phyloP scores from a whole-genome alignment of 2,113 vertebrate species.

The Lasiurus borealis region DNA sequence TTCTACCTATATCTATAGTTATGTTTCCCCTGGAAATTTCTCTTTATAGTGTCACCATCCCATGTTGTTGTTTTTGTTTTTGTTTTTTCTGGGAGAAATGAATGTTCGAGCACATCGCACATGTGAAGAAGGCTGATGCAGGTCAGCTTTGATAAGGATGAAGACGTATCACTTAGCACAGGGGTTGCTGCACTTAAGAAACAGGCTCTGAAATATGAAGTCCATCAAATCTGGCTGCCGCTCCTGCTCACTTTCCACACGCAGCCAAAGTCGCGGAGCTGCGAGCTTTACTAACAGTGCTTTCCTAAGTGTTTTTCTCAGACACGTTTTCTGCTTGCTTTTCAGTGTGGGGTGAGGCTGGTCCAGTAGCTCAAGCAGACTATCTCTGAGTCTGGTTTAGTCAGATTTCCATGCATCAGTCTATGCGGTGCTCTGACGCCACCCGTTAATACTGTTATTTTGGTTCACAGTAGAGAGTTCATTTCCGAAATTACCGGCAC shows the following conservation, averaged over 20 bases:
- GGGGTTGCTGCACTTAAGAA: not conserved
- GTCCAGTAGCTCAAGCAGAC: not conserved
- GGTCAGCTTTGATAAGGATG: not conserved
- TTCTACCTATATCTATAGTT: not conserved
- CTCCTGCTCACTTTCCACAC: not conserved
- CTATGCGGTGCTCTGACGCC: not conserved
- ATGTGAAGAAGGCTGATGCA: not conserved
- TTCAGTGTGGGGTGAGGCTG: not conserved
- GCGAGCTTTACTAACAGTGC: not conserved
- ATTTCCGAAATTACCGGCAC: not conserved
- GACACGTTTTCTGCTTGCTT: not conserved
- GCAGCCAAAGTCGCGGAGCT: not conserved
- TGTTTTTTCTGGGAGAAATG: too few relatives aligned
- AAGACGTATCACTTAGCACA: not conserved
- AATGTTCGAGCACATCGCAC: not conserved
- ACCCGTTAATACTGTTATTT: conserved; percentile 26
- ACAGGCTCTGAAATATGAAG: not conserved
- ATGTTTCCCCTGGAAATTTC: not conserved
- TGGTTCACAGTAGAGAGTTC: not conserved
- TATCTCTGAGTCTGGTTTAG: not conserved
- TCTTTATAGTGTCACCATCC: not conserved
- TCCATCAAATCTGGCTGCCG: not conserved
- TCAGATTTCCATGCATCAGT: not conserved
- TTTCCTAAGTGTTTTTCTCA: not conserved
- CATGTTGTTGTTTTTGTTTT: not conserved